These are phyloP conservation scores for Podarcis lilfordi DNA, from an alignment of 2,797 vertebrate species.

Conservation along the genomic window DNA sequence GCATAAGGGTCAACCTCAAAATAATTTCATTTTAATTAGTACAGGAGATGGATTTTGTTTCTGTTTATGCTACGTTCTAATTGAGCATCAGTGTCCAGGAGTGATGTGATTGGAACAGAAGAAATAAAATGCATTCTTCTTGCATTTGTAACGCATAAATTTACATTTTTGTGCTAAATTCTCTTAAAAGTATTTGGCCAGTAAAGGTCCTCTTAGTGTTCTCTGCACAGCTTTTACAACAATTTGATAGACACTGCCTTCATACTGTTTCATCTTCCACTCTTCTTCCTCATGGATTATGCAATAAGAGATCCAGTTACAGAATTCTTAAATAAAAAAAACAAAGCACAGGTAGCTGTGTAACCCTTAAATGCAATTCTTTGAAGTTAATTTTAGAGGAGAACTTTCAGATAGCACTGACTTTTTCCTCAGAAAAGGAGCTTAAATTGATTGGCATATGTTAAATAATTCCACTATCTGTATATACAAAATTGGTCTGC, in stretches of 20 bases:
- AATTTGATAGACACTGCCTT: neutral
- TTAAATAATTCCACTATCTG: neutral
- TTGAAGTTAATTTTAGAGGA: neutral
- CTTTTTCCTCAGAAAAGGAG: neutral
- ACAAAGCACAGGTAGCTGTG: neutral
- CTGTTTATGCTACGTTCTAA: neutral
- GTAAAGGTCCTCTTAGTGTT: neutral
- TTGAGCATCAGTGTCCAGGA: neutral
- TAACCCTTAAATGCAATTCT: neutral
- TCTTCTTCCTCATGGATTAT: neutral
- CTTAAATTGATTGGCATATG: neutral
- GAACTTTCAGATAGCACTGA: neutral
- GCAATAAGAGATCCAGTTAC: neutral
- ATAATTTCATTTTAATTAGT: neutral
- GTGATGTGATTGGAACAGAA: neutral
- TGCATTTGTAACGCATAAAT: neutral
- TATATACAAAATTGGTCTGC: neutral
- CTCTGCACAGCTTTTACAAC: neutral
- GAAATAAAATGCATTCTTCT: neutral
- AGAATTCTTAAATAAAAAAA: neutral
- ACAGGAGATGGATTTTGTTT: neutral
- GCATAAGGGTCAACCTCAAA: neutral
- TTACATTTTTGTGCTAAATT: slow-evolving; percentile 14
- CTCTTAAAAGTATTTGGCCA: neutral
- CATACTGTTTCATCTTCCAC: neutral